Percentiles rank a stretch among this genome's conserved stretches.
Conservation (phyloP, 2,888 invertebrate species). For the Xiphydria camelus region DNA sequence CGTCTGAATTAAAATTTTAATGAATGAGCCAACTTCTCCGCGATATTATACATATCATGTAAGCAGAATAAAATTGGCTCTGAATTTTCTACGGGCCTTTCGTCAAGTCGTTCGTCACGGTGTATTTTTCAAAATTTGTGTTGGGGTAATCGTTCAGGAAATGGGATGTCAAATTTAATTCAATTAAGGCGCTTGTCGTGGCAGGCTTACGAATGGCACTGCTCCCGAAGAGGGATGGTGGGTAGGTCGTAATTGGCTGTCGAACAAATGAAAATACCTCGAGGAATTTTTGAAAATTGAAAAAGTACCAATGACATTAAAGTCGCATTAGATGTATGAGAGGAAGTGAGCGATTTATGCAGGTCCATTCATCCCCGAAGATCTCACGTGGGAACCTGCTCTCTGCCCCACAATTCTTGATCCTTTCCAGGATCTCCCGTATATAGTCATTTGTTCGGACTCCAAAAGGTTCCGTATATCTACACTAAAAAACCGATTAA, state of each 20-base stretch:
- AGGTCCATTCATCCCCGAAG: constrained; percentile 11
- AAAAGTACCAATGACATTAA: constrained; percentile 36
- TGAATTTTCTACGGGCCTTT: no score
- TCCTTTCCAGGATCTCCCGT: not conserved
- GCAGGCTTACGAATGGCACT: constrained; percentile 10
- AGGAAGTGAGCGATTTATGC: constrained; percentile 11
- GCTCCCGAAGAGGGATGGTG: constrained; percentile 14
- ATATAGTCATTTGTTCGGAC: not conserved
- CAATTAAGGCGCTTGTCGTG: constrained; percentile 9
- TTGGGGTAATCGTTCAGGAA: constrained; percentile 12
- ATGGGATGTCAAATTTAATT: constrained; percentile 14
- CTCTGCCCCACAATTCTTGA: not conserved
- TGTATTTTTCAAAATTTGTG: no score
- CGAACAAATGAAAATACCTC: constrained; percentile 17
- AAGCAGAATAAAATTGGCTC: no score
- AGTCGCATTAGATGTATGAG: constrained; percentile 35
- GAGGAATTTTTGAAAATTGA: constrained; percentile 23
- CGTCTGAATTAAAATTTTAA: not conserved
- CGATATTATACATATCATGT: not conserved
- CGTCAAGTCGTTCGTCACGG: no score
- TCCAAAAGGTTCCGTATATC: not conserved
- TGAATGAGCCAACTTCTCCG: not conserved
- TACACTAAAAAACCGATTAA: not conserved
- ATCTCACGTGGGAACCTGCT: constrained; percentile 11
- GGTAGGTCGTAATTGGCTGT: constrained; percentile 19